Evolutionary conservation across 35 echinoderm and acorn worm species (phyloP), one percentile per base, ranked within the genome.

Genomic region (Heliocidaris tuberculata): DNA sequence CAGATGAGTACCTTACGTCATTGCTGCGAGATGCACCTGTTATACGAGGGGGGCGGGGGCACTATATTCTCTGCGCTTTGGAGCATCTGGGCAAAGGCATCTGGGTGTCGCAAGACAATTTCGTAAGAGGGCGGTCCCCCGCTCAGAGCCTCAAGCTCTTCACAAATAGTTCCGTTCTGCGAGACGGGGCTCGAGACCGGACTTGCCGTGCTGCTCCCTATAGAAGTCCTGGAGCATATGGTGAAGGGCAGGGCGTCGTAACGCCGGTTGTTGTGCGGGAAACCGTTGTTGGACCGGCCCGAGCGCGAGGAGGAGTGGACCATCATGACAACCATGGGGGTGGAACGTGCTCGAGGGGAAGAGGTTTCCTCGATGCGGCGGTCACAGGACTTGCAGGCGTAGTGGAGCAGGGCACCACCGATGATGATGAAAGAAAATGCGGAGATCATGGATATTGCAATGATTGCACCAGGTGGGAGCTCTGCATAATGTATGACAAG

Each of bases 21-120:
- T 93, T 93, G 91, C 27, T 93, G 91, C 91, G 91, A 93, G 91
- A 93, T 48, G 91, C 91, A 48, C 27, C 65, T 78, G 50, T 93
- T 93, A 93, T 93, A 93, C 17, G 91, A 93, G 16, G 91, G 91
- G 10, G 91, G 91, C 50, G 91, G 91, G 31, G 47, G 31, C 31
- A 48, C 31, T 78, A 78, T 78, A 78, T 78, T 78, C 27, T 78
- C 65, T 13, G 87, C 87, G 48, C 91, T 93, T 48, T 93, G 91
- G 47, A 93, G 91, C 91, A 93, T 93, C 50, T 93, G 91, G 47
- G 91, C 91, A 93, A 93, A 93, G 91, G 91, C 91, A 93, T 93
- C 91, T 93, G 91, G 91, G 91, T 93, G 91, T 56, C 91, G 91
- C 91, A 93, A 59, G 48, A 93, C 91, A 59, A 93, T 93, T 93